Evolutionary conservation across 2,888 invertebrate species (phyloP), one percentile per base, ranked within the genome.

Genomic region (Luffia ferchaultella): DNA sequence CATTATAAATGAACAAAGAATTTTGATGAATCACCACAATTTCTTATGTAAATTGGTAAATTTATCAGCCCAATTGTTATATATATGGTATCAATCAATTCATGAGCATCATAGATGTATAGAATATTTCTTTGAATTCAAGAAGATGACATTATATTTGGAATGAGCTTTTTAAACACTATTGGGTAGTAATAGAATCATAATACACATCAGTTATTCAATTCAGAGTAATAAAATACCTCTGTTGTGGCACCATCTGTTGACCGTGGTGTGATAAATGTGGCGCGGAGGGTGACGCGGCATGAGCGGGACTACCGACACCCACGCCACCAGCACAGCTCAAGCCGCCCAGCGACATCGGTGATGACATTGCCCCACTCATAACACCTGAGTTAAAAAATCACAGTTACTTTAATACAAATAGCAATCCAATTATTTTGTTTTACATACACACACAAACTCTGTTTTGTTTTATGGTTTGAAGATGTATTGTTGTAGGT

Each of bases 271-370:
- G 87, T n/a, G 83, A 82, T 52, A 85, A 55, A 54, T 80, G 72
- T 50, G 86, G 73, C 75, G 89, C 70, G 84, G 92, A 56, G 85
- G 90, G 73, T 84, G 90, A 60, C 86, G 90, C 2, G 89, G 88
- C 18, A 89, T 88, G 42, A 88, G 90, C 53, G 89, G 77, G 59
- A 87, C 91, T 58, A 88, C 93, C 59, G 86, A 91, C 57, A 86
- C 88, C 61, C 88, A 91, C 57, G 86, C 88, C 61, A 88, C 91
- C 91, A 88, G 50, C 50, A 57, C 74, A 73, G 7, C 67, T 70
- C 53, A 78, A 60, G 12, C 62, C 73, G 18, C 80, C 72, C 51
- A 77, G 60, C 1, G 77, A 76, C 74, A 83, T 73, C 15, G 85
- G 84, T 0, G 84, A 83, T 49, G 79, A 68, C 67, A 85, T 69